phyloP scores from a whole-genome alignment of 2,797 vertebrate species.

The Labroides dimidiatus region DNA sequence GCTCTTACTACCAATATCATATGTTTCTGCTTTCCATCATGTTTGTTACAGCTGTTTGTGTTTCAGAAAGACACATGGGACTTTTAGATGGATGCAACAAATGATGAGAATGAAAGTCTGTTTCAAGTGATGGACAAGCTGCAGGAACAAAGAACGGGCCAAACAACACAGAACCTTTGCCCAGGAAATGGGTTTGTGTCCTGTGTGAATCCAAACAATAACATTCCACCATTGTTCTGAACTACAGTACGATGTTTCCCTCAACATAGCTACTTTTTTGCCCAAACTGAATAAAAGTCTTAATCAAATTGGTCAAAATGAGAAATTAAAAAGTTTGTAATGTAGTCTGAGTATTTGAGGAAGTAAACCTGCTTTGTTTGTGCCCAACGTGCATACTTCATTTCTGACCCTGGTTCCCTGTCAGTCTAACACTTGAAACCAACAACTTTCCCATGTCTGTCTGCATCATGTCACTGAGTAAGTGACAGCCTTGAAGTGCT shows the following conservation, averaged over 20 bases:
- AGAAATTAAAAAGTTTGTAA: not conserved
- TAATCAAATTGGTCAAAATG: not conserved
- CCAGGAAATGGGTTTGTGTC: not conserved
- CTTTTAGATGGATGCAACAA: too few species aligned
- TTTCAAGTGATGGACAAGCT: not conserved
- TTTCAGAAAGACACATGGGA: too few species aligned
- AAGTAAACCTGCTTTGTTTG: not conserved
- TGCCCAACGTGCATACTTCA: not conserved
- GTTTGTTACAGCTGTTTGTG: too few species aligned
- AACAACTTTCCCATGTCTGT: constrained; percentile 17
- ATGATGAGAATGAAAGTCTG: too few species aligned
- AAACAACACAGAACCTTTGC: not conserved
- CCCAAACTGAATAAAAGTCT: not conserved
- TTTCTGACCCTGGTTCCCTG: not conserved
- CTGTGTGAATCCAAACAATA: not conserved
- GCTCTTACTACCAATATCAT: too few species aligned
- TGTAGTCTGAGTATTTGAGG: not conserved
- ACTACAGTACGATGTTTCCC: too few species aligned
- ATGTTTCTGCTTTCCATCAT: too few species aligned
- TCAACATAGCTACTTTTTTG: too few species aligned
- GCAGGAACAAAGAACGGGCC: not conserved
- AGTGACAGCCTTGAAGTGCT: constrained; percentile 32
- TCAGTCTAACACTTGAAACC: not conserved
- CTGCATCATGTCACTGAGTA: constrained; percentile 33
- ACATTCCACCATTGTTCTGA: not conserved